A percentile compares a stretch with the other conserved stretches of the same genome.
Conservation (phyloP, 2,797 vertebrate species). For the Danio kyathit region DNA sequence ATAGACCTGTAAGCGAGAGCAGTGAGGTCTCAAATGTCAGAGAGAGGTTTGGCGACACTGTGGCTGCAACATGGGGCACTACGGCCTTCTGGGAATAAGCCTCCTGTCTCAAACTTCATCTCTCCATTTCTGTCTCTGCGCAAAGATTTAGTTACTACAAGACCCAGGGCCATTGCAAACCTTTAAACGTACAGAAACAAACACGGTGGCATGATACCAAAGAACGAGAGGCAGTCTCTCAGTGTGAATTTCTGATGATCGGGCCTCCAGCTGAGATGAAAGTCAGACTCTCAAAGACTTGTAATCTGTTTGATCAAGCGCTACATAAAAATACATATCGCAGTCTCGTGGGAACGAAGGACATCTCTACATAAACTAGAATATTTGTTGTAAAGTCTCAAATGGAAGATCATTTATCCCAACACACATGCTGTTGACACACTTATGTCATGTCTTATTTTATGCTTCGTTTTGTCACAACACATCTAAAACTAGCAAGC, state of each 20-base stretch:
- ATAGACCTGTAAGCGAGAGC: slow-evolving; percentile 15
- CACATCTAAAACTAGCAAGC: not conserved
- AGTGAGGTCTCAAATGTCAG: slow-evolving; percentile 42
- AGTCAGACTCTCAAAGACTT: slow-evolving; percentile 11
- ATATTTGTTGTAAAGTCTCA: slow-evolving; percentile 13
- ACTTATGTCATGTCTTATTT: slow-evolving; percentile 17
- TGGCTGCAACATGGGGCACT: slow-evolving; percentile 54
- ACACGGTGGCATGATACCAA: slow-evolving; percentile 13
- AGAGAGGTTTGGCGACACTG: slow-evolving; percentile 51
- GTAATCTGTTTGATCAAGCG: slow-evolving; percentile 28
- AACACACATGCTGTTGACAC: not conserved
- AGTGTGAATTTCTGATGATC: slow-evolving; percentile 37
- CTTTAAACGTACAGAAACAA: slow-evolving; percentile 36
- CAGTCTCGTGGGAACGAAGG: slow-evolving; percentile 9
- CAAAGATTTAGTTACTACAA: slow-evolving; percentile 33
- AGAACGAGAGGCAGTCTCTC: not conserved
- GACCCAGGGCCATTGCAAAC: slow-evolving; percentile 7
- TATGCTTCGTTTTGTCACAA: not conserved
- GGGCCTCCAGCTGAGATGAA: slow-evolving; percentile 35
- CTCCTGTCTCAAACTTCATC: slow-evolving; percentile 52
- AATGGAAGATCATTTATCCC: slow-evolving; percentile 31
- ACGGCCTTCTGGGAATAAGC: slow-evolving; percentile 56
- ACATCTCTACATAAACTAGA: slow-evolving; percentile 12
- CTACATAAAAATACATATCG: slow-evolving; percentile 23
- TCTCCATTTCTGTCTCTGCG: slow-evolving; percentile 32